Base-by-base conservation (phyloP, 2,113 vertebrate species). In the Mellivora capensis region DNA sequence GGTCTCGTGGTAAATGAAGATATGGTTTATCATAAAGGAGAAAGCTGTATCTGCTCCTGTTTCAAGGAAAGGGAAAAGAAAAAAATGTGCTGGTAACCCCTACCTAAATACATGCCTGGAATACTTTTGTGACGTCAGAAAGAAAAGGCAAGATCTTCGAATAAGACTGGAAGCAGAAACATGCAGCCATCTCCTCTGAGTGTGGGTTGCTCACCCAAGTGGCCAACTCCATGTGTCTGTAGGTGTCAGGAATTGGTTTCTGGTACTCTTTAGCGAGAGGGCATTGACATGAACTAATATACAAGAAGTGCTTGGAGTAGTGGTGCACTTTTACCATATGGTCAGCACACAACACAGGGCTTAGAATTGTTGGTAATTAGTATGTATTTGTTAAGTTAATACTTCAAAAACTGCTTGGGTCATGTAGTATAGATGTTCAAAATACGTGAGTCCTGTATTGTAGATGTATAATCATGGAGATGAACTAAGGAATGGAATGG, bases 41-140 rank as follows among this genome's bases (percentile, higher is more conserved):
- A 88, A 10, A 47, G 37, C 9, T 85, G 3, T 25, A 54, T 57
- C 29, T 62, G 14, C 21, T 83, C 67, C 27, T 87, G 27, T 90
- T 93, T 82, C 42, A 69, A 90, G 20, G 14, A 90, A 93, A 25
- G 42, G 77, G 9, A 77, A 90, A 82, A 90, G 47, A 86, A 94
- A 69, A 8, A 85, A 25, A 62, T 29, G 23, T 71, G 9, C 6
- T 90, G 57, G 15, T 67, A 64, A 76, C 21, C 2, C 59, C 54
- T 85, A n/a, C 39, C 9, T 94, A n/a, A 92, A 57, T 59, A 37
- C 37, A 52, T 61, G 15, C n/a, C 49, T 76, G 39, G 8, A 54
- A 77, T 94, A 86, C 54, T 76, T 85, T 80, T 80, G 11, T 61
- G 20, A 87, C 23, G 49, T 69, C n/a, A 47, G 42, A 47, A 39